Conservation (phyloP, 1,140 invertebrate genomes). For the Papilio polytes region DNA sequence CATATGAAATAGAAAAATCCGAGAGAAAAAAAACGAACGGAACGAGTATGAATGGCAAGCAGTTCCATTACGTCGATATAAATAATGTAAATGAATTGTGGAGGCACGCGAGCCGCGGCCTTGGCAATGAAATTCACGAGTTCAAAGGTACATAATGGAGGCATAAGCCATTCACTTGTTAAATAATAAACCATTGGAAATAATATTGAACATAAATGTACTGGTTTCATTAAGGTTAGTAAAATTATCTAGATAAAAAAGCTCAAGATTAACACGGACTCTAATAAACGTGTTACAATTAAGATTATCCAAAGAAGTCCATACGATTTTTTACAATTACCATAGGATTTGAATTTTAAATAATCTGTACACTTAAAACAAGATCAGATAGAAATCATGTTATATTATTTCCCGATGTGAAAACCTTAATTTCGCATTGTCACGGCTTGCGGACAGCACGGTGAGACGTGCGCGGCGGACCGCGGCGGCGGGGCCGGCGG, state of each 20-base stretch:
- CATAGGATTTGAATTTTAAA: neutral
- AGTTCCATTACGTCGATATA: conserved; percentile 33
- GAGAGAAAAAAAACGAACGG: neutral
- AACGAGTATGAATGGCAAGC: conserved; percentile 19
- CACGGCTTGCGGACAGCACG: conserved; percentile 46
- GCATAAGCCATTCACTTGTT: conserved; percentile 39
- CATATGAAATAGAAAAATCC: conserved; percentile 5
- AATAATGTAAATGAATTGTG: conserved; percentile 35
- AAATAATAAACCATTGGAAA: neutral
- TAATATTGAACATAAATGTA: neutral
- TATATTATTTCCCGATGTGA: conserved; percentile 44
- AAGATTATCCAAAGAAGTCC: neutral
- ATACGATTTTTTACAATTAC: too few species aligned
- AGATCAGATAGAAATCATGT: conserved; percentile 22
- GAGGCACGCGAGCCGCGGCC: conserved; percentile 46
- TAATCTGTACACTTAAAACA: conserved; percentile 11
- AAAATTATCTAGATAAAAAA: too few species aligned
- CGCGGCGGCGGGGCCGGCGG: conserved; percentile 44
- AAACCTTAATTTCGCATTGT: conserved; percentile 53
- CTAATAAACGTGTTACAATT: too few species aligned
- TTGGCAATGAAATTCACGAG: conserved; percentile 58
- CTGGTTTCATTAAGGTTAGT: neutral
- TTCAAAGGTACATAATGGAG: conserved; percentile 61
- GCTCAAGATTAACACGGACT: too few species aligned
- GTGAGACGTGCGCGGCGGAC: conserved; percentile 48